Base-by-base conservation (phyloP, 2,113 vertebrate genomes). In the Pseudorectes ferrugineus region DNA sequence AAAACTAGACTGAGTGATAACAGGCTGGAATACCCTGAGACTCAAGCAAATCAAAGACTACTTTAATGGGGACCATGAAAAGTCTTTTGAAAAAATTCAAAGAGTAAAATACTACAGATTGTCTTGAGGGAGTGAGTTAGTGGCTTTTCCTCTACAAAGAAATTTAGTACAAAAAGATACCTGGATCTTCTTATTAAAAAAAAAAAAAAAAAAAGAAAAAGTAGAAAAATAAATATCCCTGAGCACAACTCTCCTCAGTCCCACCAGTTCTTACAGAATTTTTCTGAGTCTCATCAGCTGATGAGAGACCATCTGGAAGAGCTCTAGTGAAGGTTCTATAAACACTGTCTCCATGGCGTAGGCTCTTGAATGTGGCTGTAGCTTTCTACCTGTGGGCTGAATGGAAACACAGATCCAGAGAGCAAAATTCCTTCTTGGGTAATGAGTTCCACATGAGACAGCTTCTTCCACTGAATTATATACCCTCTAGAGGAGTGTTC, bases 1-100 rank as follows among this genome's bases (percentile, higher is more conserved):
- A 92, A 95, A 95, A 93, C 83, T 65, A 89, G 78, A 87, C 79
- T 93, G 85, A 91, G 40, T 65, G 51, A 80, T 93, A 93, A 94
- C 63, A 85, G 66, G 36, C 42, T 80, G 76, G 83, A 93, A 68
- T 74, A 85, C 76, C 83, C 66, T 38, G 73, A 94, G 76, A 95
- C 81, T 77, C 57, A 46, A 62, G 80, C 51, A 87, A 90, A 95
- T 91, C 90, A 96, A 95, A 96, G 63, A 70, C 24, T 58, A 43
- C 42, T 92, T 96, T 87, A 85, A 72, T 51, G 46, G 84, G 29
- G 51, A 94, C 76, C 55, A 85, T 40, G 58, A 94, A 94, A 95
- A 78, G 0, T 43, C 72, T 79, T 92, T 49, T 70, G 20, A 88
- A 94, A 94, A 79, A 92, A 84, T 65, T 86, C 66, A 36, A 87